Percentiles rank a stretch among this genome's conserved stretches.
Evolutionary conservation across 1,140 invertebrate genomes (phyloP).

Genomic region (Lineus longissimus): DNA sequence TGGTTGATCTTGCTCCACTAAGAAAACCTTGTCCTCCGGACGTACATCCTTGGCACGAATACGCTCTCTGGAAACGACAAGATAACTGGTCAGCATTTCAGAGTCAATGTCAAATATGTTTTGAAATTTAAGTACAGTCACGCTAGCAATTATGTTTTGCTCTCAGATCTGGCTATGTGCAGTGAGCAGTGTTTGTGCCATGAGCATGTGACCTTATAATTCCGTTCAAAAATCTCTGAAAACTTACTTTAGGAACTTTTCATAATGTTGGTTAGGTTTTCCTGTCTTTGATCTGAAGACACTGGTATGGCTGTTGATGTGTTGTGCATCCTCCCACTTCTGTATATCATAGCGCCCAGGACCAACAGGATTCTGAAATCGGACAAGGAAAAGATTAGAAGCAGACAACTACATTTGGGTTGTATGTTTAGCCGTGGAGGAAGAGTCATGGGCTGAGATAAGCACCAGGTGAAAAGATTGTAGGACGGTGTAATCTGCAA

Average conservation of each 20-base stretch:
- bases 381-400: background rate
- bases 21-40: constrained; percentile 31
- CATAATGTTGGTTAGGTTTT: constrained; percentile 29
- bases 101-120: too few relatives aligned
- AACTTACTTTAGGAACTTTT: constrained; percentile 44
- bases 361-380: constrained; percentile 47
- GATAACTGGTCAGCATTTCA: too few relatives aligned
- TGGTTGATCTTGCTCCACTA: constrained; percentile 34
- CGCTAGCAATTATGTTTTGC: background rate
- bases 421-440: too few relatives aligned
- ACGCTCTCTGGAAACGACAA: constrained; percentile 32
- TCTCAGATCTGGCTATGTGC: too few relatives aligned
- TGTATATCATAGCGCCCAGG: constrained; percentile 50
- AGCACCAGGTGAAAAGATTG: too few relatives aligned
- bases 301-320: constrained; percentile 42
- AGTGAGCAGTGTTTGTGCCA: too few relatives aligned
- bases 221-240: too few relatives aligned
- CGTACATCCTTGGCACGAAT: constrained; percentile 40
- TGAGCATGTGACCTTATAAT: too few relatives aligned
- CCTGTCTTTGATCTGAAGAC: constrained; percentile 46
- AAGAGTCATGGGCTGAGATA: too few relatives aligned
- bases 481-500: too few relatives aligned
- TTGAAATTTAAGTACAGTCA: too few relatives aligned
- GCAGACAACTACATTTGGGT: background rate
- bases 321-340: constrained; percentile 47